Percentiles rank a stretch among this genome's conserved stretches.
Evolutionary conservation across 2,888 invertebrate genomes (phyloP).

Genomic region (Liodrosophila aerea): DNA sequence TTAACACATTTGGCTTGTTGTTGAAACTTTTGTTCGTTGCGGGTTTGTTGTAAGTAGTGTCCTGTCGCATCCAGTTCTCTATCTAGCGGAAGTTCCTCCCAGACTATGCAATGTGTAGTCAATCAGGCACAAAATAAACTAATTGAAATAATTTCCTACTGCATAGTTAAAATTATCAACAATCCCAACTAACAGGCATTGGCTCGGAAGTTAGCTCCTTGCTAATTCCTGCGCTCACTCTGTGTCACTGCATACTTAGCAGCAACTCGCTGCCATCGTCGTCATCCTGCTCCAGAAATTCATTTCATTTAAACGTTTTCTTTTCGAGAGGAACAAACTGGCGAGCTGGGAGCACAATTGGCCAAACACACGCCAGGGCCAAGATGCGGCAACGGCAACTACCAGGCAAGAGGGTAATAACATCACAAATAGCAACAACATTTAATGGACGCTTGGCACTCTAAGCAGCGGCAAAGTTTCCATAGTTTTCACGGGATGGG

Average conservation of each 20-base stretch:
- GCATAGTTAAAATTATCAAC: slow-evolving; percentile 58
- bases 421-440: slow-evolving; percentile 21
- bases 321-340: slow-evolving; percentile 25
- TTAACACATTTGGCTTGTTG: slow-evolving; percentile 44
- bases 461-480: slow-evolving; percentile 52
- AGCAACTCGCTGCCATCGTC: slow-evolving; percentile 37
- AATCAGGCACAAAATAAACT: slow-evolving; percentile 57
- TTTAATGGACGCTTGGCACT: slow-evolving; percentile 62
- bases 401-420: not conserved
- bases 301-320: slow-evolving; percentile 62
- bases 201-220: not conserved
- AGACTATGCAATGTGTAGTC: slow-evolving; percentile 25
- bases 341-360: slow-evolving; percentile 20
- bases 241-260: not conserved
- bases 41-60: slow-evolving; percentile 10
- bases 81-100: too few species aligned
- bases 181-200: slow-evolving; percentile 30
- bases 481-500: slow-evolving; percentile 3
- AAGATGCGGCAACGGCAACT: slow-evolving; percentile 12
- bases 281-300: slow-evolving; percentile 33
- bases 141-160: slow-evolving; percentile 63
- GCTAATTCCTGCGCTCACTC: not conserved
- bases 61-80: too few species aligned
- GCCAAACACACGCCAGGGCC: slow-evolving; percentile 26
- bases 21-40: slow-evolving; percentile 29